phyloP scores from a whole-genome alignment of 2,888 invertebrate genomes.

The Aromia moschata region DNA sequence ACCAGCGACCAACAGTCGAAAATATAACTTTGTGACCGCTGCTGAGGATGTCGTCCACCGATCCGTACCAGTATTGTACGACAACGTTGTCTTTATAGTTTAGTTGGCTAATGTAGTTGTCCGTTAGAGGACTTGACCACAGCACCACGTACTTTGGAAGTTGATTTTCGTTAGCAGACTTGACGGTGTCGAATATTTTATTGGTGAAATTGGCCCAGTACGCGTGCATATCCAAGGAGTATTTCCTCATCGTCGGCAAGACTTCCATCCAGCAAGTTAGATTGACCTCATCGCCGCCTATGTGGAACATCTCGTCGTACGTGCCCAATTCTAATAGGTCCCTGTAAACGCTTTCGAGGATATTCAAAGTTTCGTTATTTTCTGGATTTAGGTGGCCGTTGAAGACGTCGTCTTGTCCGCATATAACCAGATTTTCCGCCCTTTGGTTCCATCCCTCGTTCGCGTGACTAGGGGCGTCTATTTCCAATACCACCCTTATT shows the following conservation, averaged over 20 bases:
- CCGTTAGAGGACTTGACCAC: constrained; percentile 80
- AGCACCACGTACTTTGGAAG: constrained; percentile 68
- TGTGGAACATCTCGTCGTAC: constrained; percentile 80
- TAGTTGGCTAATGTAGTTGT: constrained; percentile 49
- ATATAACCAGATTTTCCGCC: constrained; percentile 70
- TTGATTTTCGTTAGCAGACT: constrained; percentile 67
- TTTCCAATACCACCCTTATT: constrained; percentile 84
- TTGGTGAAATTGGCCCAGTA: constrained; percentile 78
- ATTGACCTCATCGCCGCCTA: constrained; percentile 82
- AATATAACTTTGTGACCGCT: constrained; percentile 78
- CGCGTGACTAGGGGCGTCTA: constrained; percentile 88
- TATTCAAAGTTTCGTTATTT: constrained; percentile 75
- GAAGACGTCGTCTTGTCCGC: constrained; percentile 79
- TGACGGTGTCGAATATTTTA: constrained; percentile 68
- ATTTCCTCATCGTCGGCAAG: constrained; percentile 17
- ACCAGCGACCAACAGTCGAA: constrained; percentile 86
- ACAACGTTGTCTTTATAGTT: constrained; percentile 64
- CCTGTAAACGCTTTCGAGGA: constrained; percentile 76
- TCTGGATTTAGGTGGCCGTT: constrained; percentile 81
- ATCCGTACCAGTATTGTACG: constrained; percentile 82
- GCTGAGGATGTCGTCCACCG: constrained; percentile 74
- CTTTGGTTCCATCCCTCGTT: constrained; percentile 80
- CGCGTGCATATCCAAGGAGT: constrained; percentile 73
- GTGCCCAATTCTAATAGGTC: constrained; percentile 78
- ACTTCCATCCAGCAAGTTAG: constrained; percentile 73